These are phyloP conservation scores for Caenorhabditis angaria DNA, from an alignment of 2,888 invertebrate genomes.

Conservation along the genomic window DNA sequence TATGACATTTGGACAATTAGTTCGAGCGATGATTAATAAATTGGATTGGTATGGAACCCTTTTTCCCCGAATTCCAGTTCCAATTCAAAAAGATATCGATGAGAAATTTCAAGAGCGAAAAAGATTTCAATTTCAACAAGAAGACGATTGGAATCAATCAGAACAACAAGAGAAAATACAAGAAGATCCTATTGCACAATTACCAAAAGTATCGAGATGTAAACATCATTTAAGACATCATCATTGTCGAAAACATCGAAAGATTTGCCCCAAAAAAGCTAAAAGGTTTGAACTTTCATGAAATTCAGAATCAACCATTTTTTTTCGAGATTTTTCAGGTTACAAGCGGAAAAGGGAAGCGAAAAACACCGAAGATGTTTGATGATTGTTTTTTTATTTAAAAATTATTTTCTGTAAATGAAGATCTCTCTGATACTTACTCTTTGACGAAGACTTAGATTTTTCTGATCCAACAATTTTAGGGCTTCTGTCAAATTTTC, in stretches of 20 bases:
- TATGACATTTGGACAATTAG: slow-evolving; percentile 85
- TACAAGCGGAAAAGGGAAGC: background rate
- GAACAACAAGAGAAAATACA: slow-evolving; percentile 9
- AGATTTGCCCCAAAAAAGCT: slow-evolving; percentile 64
- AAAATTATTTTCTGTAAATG: background rate
- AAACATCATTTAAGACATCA: slow-evolving; percentile 69
- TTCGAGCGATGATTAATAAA: slow-evolving; percentile 74
- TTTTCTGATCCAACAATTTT: slow-evolving; percentile 26
- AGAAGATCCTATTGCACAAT: too few species aligned
- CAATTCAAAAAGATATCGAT: slow-evolving; percentile 78
- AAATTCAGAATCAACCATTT: background rate
- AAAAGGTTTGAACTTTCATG: slow-evolving; percentile 44
- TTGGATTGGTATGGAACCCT: slow-evolving; percentile 98
- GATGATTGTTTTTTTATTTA: background rate
- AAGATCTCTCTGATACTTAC: slow-evolving; percentile 5
- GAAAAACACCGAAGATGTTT: background rate
- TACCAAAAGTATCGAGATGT: slow-evolving; percentile 54
- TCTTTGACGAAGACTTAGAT: slow-evolving; percentile 19
- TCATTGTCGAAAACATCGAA: slow-evolving; percentile 70
- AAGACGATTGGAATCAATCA: slow-evolving; percentile 26
- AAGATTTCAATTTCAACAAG: slow-evolving; percentile 42
- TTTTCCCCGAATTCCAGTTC: slow-evolving; percentile 97
- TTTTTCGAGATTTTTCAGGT: too few species aligned
- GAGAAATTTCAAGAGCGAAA: slow-evolving; percentile 65
- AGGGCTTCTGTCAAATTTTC: slow-evolving; percentile 40